Evolutionary conservation across 2,888 invertebrate species (phyloP), one percentile per base, ranked within the genome.

Genomic region (Orthosia gothica): DNA sequence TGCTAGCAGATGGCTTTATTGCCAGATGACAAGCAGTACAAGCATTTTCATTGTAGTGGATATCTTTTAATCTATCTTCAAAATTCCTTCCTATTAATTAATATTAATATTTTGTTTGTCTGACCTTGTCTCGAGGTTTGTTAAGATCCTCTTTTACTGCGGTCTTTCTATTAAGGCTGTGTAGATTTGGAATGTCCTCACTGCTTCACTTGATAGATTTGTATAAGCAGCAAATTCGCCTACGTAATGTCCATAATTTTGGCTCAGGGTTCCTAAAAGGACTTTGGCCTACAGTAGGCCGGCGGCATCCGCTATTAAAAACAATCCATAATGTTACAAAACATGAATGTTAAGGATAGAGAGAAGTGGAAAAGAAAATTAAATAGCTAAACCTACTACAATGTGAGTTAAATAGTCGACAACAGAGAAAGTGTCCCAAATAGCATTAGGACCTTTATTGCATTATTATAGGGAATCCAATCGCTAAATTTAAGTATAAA

Each of bases 1-100:
- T 54, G 12, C 47, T 74, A 26, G n/a, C 62, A 74, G n/a, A 50
- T 81, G 50, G 26, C 57, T 61, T 76, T 81, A 45, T 61, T 74
- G n/a, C 9, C n/a, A 50, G 50, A 55, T 76, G 62, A 74, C 45
- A 74, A 74, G 49, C 20, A 55, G 23, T 50, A 50, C 49, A 76
- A 74, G 45, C 55, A 50, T 32, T 57, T 13, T 4, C 11, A 57
- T 50, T 75, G 45, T 57, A 45, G 40, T 78, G 12, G 45, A 12
- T 20, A 20, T 5, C 18, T 11, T 16, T 59, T 73, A 40, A 49
- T 59, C 11, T 20, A 75, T 52, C 5, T 3, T 40, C 7, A 47
- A 13, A 58, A 45, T 58, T 18, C 4, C 20, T 12, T 54, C 50
- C n/a, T 23, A 50, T 32, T 54, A 15, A 66, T 63, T 20, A 45